phyloP scores from a whole-genome alignment of 2,113 vertebrate genomes.

The Poeciliopsis turrubarensis region DNA sequence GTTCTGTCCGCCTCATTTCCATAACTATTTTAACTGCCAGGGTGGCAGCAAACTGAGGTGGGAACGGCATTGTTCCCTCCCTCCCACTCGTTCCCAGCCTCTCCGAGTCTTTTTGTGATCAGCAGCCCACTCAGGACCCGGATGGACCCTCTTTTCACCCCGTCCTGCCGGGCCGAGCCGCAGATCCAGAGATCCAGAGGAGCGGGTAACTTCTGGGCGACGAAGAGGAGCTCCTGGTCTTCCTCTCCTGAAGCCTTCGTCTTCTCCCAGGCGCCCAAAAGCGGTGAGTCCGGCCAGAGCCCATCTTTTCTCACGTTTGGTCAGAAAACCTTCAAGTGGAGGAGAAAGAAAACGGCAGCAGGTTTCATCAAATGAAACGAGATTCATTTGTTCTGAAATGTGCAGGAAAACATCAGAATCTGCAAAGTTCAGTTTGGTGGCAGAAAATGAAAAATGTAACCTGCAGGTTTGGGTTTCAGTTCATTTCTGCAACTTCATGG shows the following conservation, averaged over 20 bases:
- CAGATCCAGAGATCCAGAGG: slow-evolving; percentile 38
- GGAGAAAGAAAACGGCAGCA: background rate
- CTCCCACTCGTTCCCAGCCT: background rate
- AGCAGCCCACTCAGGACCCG: slow-evolving; percentile 64
- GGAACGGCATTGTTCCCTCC: slow-evolving; percentile 57
- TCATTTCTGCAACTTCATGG: background rate
- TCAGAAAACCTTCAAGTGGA: background rate
- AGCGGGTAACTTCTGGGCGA: slow-evolving; percentile 28
- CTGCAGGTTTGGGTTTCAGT: background rate
- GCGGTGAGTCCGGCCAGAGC: slow-evolving; percentile 28
- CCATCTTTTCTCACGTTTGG: slow-evolving; percentile 2
- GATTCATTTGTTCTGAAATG: background rate
- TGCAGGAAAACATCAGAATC: background rate
- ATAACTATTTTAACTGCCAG: slow-evolving; percentile 66
- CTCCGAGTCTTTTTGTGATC: slow-evolving; percentile 52
- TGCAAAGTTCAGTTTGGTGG: background rate
- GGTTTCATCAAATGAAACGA: no score
- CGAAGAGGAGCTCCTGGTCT: background rate
- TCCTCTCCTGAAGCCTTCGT: background rate
- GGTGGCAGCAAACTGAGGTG: slow-evolving; percentile 64
- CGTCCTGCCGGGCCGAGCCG: slow-evolving; percentile 34
- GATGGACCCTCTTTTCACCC: slow-evolving; percentile 48
- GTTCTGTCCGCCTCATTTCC: slow-evolving; percentile 52
- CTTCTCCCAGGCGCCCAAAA: background rate
- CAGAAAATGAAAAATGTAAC: no score